These are phyloP conservation scores for Antrozous pallidus DNA, from an alignment of 2,797 vertebrate species.

Conservation along the genomic window DNA sequence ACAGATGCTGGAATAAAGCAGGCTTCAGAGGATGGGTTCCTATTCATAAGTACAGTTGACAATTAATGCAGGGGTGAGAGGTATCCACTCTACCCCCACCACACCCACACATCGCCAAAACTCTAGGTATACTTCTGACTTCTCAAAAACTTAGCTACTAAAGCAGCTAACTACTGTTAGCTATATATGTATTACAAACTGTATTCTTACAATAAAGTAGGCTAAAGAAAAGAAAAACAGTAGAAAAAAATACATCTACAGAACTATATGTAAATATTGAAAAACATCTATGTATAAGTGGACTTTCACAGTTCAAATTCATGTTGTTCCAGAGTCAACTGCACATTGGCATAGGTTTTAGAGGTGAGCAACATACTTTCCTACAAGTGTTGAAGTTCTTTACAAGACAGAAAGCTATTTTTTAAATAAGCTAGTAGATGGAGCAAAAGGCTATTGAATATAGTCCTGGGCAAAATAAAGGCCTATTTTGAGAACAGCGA, in stretches of 20 bases:
- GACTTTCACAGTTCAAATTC: not conserved
- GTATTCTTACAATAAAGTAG: not conserved
- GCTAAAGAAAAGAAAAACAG: not conserved
- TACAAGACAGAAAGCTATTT: conserved; percentile 7
- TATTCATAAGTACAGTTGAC: not conserved
- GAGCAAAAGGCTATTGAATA: not conserved
- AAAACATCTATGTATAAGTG: not conserved
- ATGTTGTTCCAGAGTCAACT: not conserved
- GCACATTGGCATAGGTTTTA: not conserved
- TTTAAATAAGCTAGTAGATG: conserved; percentile 47
- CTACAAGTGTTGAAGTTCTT: not conserved
- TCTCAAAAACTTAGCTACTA: not conserved
- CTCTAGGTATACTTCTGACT: not conserved
- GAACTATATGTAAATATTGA: not conserved
- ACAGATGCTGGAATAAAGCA: not conserved
- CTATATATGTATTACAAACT: not conserved
- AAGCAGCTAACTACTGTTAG: not conserved
- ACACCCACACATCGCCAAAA: not conserved
- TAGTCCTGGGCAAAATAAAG: not conserved
- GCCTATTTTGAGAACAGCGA: not conserved
- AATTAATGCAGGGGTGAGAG: not conserved
- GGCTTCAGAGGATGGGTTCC: not conserved
- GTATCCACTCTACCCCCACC: not conserved
- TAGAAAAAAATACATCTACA: not conserved
- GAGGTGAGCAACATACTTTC: not conserved